phyloP scores from a whole-genome alignment of 2,888 invertebrate genomes.

The Tipula helvola region DNA sequence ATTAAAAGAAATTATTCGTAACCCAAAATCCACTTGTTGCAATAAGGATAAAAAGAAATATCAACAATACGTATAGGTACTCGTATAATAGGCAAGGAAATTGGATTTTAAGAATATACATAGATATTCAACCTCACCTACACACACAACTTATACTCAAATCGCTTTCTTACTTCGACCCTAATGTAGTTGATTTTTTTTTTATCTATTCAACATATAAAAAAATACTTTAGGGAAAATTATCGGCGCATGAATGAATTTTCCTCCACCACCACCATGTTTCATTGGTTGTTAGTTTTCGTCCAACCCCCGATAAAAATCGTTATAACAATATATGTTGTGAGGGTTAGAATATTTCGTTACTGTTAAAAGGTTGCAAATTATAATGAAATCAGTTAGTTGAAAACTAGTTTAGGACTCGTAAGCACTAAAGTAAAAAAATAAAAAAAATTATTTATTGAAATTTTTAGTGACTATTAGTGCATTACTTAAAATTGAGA shows the following conservation, averaged over 20 bases:
- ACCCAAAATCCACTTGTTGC: not conserved
- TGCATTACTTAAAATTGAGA: not conserved
- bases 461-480: not conserved
- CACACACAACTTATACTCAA: not conserved
- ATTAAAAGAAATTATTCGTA: not conserved
- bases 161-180: not conserved
- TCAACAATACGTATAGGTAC: not conserved
- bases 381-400: not conserved
- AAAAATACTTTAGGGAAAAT: not conserved
- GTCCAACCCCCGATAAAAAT: slow-evolving; percentile 5
- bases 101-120: not conserved
- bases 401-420: not conserved
- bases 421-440: not conserved
- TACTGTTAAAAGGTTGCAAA: not conserved
- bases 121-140: not conserved
- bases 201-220: not conserved
- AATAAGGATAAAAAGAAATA: not conserved
- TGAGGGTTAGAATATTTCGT: slow-evolving; percentile 7
- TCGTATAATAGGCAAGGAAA: not conserved
- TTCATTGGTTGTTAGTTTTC: not conserved
- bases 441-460: not conserved
- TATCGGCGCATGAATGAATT: slow-evolving; percentile 9
- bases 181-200: not conserved
- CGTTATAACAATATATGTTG: not conserved
- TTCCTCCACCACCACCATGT: not conserved